Percentiles rank a stretch among this genome's conserved stretches.
These are phyloP conservation scores for Enteromius radiatus DNA, from an alignment of 2,797 vertebrate genomes.

Conservation along the genomic window DNA sequence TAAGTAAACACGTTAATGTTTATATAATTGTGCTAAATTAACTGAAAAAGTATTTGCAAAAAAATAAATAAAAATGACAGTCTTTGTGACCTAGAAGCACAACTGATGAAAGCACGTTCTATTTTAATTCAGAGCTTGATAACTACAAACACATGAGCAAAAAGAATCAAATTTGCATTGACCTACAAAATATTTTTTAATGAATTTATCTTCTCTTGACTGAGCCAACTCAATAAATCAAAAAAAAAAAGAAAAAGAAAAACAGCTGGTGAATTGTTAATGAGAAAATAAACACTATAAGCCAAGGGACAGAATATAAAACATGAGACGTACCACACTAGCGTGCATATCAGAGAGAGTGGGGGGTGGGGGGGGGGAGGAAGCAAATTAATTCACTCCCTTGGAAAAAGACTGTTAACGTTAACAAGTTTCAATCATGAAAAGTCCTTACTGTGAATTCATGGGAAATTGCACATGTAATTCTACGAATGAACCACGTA, in stretches of 20 bases:
- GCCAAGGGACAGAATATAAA: conserved; percentile 37
- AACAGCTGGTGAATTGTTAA: conserved; percentile 42
- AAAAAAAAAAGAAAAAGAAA: conserved; percentile 26
- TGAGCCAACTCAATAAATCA: conserved; percentile 52
- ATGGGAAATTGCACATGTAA: conserved; percentile 42
- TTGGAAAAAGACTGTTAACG: conserved; percentile 37
- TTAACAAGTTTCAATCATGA: conserved; percentile 50
- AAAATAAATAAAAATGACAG: background rate
- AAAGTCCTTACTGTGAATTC: conserved; percentile 59
- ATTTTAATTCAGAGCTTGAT: background rate
- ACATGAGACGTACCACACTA: conserved; percentile 36
- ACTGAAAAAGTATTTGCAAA: background rate
- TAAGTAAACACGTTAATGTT: background rate
- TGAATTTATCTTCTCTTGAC: conserved; percentile 55
- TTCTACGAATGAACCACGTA: conserved; percentile 40
- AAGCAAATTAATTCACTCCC: conserved; percentile 35
- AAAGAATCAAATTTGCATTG: conserved; percentile 38
- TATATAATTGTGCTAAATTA: background rate
- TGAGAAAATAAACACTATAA: conserved; percentile 57
- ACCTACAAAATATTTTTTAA: conserved; percentile 46
- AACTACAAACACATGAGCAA: conserved; percentile 2
- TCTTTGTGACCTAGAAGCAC: background rate
- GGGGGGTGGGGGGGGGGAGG: background rate
- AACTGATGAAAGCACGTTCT: background rate
- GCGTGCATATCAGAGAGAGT: conserved; percentile 26